Base-by-base conservation (phyloP, 2,797 vertebrate species). In the Characodon lateralis region DNA sequence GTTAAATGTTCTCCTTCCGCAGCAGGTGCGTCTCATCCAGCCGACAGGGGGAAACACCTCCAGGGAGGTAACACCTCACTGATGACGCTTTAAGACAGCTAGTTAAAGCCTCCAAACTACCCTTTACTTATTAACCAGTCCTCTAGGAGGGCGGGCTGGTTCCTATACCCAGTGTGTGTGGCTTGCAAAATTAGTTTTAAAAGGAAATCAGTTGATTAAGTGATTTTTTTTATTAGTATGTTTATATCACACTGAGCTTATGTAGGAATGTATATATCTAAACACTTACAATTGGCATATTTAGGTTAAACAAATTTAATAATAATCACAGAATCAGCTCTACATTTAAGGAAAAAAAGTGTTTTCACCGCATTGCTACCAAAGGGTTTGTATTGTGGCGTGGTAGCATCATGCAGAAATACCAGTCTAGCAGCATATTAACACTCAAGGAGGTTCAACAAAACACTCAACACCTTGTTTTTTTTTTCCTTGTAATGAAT, bases 11-110 rank as follows among this genome's bases (percentile, higher is more conserved):
- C 20, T 78, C 16, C 16, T 77, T 78, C 78, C 86, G 81, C 77
- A 90, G 83, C 94, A 93, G 85, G 87, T 92, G 87, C 75, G 84
- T 77, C 83, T 88, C 73, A 87, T 78, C 76, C 66, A 7, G 31
- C 72, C 12, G 0, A 9, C 18, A 7, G 46, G 73, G 69, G 76
- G 86, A 20, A 74, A 79, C 79, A 89, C 86, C 83, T 85, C 12
- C 0, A 74, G 87, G 89, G 90, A 89, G 91, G 88, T 78, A 84
- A 86, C 89, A 69, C 53, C 65, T 84, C 66, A 53, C 6, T 78
- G 50, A 20, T 85, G 88, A 83, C 86, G 76, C 79, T 83, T 81
- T 24, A 66, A 66, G 18, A 41, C 20, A 74, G 35, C 56, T 41
- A 26, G 24, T 73, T 35, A 66, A 77, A 10, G 5, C 2, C 28